These are phyloP conservation scores for Eretmochelys imbricata DNA, from an alignment of 2,113 vertebrate genomes.

Conservation along the genomic window DNA sequence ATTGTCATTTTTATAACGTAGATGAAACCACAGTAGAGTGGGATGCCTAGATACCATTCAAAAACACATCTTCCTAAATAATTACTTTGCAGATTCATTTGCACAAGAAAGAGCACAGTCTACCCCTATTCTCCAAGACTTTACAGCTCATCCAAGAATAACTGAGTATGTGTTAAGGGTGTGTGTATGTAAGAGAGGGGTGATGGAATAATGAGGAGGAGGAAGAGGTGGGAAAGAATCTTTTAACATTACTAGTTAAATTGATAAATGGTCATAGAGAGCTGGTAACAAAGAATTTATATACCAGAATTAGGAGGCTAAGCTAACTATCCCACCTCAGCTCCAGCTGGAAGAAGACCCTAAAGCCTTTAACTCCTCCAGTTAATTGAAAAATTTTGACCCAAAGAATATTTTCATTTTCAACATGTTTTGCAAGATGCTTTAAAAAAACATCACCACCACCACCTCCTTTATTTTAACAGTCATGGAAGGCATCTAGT, in stretches of 20 bases:
- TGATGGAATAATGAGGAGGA: not conserved
- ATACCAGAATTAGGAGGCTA: conserved; percentile 36
- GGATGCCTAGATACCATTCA: conserved; percentile 4
- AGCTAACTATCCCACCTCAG: conserved; percentile 11
- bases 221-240: not conserved
- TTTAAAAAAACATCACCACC: conserved; percentile 8
- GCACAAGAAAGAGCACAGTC: conserved; percentile 45
- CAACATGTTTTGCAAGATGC: conserved; percentile 43
- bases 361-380: conserved; percentile 33
- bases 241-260: not conserved
- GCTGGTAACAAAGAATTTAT: conserved; percentile 17
- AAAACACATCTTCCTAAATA: conserved; percentile 8
- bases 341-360: conserved; percentile 42
- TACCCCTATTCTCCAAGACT: not conserved
- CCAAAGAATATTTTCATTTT: conserved; percentile 65
- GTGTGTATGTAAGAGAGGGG: not conserved
- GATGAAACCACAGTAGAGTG: conserved; percentile 28
- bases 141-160: not conserved
- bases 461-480: conserved; percentile 30
- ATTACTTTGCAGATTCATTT: conserved; percentile 40
- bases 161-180: not conserved
- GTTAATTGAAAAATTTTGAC: conserved; percentile 22
- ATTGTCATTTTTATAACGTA: conserved; percentile 59
- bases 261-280: conserved; percentile 45
- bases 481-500: conserved; percentile 35